Conservation (phyloP, 2,113 vertebrate species). For the Tragelaphus strepsiceros region DNA sequence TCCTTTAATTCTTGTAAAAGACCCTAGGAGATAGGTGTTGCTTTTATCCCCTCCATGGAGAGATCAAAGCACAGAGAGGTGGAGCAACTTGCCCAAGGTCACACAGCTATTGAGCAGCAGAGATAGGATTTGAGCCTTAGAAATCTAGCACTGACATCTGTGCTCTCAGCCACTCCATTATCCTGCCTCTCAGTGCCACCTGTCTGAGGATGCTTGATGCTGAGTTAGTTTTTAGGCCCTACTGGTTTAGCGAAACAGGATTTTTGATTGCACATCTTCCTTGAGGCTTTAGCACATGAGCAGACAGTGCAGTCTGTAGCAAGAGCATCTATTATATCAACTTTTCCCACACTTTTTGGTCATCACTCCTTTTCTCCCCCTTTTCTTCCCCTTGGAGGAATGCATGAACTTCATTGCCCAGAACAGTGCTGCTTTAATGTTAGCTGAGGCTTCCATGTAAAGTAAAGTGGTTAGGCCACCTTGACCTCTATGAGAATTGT, state of each 20-base stretch:
- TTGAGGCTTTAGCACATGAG: background rate
- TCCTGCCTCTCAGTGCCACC: background rate
- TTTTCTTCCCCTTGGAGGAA: background rate
- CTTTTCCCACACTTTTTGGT: background rate
- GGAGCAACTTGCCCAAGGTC: background rate
- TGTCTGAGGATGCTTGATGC: background rate
- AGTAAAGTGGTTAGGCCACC: background rate
- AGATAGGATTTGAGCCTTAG: background rate
- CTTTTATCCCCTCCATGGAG: background rate
- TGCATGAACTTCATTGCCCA: background rate
- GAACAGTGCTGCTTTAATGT: background rate
- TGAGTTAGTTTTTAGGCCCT: background rate
- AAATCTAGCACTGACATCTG: background rate
- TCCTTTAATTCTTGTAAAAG: background rate
- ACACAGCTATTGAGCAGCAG: background rate
- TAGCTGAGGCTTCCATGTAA: background rate
- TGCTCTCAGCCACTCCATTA: background rate
- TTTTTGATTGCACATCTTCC: background rate
- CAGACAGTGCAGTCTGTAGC: background rate
- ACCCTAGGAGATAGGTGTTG: background rate
- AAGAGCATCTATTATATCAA: background rate
- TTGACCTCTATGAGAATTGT: background rate
- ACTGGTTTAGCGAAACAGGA: background rate
- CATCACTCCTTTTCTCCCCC: background rate
- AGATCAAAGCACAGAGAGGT: background rate